Evolutionary conservation across 2,888 invertebrate genomes (phyloP).

Genomic region (Oligia latruncula): DNA sequence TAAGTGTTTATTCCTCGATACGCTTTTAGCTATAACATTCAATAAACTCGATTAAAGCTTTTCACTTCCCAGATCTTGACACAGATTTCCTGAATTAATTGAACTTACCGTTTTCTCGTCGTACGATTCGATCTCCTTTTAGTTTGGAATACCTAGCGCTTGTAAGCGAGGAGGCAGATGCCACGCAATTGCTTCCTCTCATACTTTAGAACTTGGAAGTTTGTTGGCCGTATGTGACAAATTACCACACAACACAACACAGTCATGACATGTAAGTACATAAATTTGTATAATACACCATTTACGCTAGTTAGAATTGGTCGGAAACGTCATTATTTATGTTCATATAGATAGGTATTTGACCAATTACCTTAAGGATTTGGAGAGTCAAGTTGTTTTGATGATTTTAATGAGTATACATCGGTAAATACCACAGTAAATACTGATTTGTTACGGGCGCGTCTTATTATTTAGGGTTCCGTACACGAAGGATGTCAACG

Average conservation of each 20-base stretch:
- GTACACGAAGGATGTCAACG: neutral
- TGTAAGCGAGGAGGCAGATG: slow-evolving; percentile 1
- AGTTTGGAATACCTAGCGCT: slow-evolving; percentile 10
- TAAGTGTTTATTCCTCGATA: slow-evolving; percentile 1
- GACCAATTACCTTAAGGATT: neutral
- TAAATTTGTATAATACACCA: neutral
- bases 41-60: slow-evolving; percentile 32
- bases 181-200: slow-evolving; percentile 36
- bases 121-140: slow-evolving; percentile 6
- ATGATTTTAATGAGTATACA: neutral
- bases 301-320: neutral
- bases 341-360: neutral
- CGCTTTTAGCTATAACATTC: neutral
- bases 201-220: slow-evolving; percentile 27
- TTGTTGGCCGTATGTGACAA: slow-evolving; percentile 8
- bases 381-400: neutral
- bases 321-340: neutral
- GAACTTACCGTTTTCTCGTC: slow-evolving; percentile 22
- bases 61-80: slow-evolving; percentile 3
- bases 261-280: neutral
- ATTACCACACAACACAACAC: slow-evolving; percentile 1
- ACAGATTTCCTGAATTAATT: slow-evolving; percentile 37
- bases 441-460: no score
- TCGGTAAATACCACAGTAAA: neutral
- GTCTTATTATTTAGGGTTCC: neutral